Base-by-base conservation (phyloP, 1,140 invertebrate species). In the Drosophila tani region DNA sequence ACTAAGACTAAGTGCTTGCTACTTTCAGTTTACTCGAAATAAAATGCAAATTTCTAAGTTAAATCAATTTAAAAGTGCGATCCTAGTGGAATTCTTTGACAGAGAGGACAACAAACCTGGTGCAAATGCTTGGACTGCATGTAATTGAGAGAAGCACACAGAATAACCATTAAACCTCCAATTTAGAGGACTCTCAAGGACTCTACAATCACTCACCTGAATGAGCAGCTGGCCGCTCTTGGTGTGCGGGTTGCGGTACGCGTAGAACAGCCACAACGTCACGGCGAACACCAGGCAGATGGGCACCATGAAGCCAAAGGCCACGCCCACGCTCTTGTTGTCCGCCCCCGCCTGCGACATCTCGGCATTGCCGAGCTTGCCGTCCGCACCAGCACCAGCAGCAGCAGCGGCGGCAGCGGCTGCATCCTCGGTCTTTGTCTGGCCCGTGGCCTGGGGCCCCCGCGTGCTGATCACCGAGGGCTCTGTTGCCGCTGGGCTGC, bases 181-280 rank as follows among this genome's bases (percentile, higher is more conserved):
- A 0, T 24, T 24, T 24, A 1, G 8, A 40, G n/a, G 4, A 15
- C 27, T 5, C 11, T 21, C 2, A 21, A 12, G 9, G 19, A 8
- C n/a, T 50, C 49, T 17, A 3, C 0, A 46, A 12, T 8, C 51
- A 62, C 80, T 95, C 94, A 99, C 98, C 95, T 98, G 97, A 82
- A 99, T 99, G 45, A 99, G 95, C 84, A 99, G 95, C 93, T 99
- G 98, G 68, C 99, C 99, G 70, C 98, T 99, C 24, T 96, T 94
- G 14, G 98, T 97, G 90, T 99, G 98, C 9, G 99, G 99, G 93
- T 99, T 98, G 76, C 96, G 96, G 93, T 99, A 99, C 17, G 99
- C 99, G 92, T 99, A 99, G 15, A 96, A 93, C 6, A 96, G 93
- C 98, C 98, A 99, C 15, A 95, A 94, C 24, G 94, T 94, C 9